Percentiles rank a stretch among this genome's conserved stretches.
These are phyloP conservation scores for Ranitomeya imitator DNA, from an alignment of 2,113 vertebrate species.

Conservation along the genomic window DNA sequence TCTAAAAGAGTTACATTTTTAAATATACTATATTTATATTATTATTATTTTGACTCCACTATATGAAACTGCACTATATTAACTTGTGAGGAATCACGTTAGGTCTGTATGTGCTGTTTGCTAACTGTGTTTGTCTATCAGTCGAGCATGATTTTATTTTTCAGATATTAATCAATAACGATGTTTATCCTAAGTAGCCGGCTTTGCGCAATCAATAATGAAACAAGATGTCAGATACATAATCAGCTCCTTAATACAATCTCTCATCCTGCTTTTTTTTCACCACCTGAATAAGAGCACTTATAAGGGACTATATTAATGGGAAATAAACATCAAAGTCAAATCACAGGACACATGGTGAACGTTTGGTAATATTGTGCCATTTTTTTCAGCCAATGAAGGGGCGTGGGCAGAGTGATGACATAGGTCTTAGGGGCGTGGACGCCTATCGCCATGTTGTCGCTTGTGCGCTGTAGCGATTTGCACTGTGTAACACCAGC, in stretches of 20 bases:
- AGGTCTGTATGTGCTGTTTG: background rate
- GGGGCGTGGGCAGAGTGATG: too few relatives aligned
- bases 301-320: background rate
- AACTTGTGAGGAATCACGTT: background rate
- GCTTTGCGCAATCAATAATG: conserved; percentile 14
- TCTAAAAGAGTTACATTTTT: background rate
- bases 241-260: background rate
- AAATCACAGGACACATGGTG: background rate
- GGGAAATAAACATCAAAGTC: background rate
- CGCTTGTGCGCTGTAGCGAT: too few relatives aligned
- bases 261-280: background rate
- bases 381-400: too few relatives aligned
- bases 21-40: background rate
- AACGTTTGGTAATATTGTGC: background rate
- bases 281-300: background rate
- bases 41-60: background rate
- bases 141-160: background rate
- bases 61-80: background rate
- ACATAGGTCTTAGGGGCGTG: too few relatives aligned
- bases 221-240: background rate
- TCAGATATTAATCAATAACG: conserved; percentile 28
- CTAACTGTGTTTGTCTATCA: background rate
- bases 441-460: too few relatives aligned
- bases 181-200: background rate
- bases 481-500: too few relatives aligned